These are phyloP conservation scores for Myiopsitta monachus DNA, from an alignment of 2,113 vertebrate species.

Conservation along the genomic window DNA sequence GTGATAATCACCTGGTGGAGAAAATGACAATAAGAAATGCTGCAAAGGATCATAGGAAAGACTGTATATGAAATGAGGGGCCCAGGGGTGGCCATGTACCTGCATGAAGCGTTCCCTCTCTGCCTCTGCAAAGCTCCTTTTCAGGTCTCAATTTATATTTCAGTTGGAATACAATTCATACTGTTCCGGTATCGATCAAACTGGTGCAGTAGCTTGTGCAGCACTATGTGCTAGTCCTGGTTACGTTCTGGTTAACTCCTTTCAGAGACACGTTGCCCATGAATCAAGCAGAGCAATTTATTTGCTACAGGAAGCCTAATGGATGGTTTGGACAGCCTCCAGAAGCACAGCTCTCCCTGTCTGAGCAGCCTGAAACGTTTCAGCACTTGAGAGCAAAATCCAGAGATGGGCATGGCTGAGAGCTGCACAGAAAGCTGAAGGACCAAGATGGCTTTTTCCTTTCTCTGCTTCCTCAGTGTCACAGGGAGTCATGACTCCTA, in stretches of 20 bases:
- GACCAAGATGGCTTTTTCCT: not conserved
- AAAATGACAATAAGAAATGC: not conserved
- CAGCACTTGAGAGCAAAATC: slow-evolving; percentile 30
- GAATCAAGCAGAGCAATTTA: slow-evolving; percentile 27
- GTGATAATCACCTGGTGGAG: not conserved
- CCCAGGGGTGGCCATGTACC: not conserved
- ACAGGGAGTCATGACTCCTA: not conserved
- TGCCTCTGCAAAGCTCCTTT: not conserved
- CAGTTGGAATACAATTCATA: not conserved
- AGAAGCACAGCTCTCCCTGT: slow-evolving; percentile 13
- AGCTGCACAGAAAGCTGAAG: accelerated
- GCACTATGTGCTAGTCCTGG: not conserved
- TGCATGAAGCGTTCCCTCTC: not conserved
- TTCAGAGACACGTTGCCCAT: not conserved
- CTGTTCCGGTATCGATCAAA: not conserved
- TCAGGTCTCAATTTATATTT: not conserved
- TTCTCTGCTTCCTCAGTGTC: not conserved
- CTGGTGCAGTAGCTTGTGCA: not conserved
- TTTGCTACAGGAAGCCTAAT: slow-evolving; percentile 31
- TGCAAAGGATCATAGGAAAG: not conserved
- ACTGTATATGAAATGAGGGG: not conserved
- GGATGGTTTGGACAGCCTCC: slow-evolving; percentile 56
- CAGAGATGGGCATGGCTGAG: not conserved
- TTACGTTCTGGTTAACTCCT: not conserved
- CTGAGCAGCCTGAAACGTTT: not conserved